Conservation (phyloP, 2,888 invertebrate genomes). For the Caenorhabditis wallacei region DNA sequence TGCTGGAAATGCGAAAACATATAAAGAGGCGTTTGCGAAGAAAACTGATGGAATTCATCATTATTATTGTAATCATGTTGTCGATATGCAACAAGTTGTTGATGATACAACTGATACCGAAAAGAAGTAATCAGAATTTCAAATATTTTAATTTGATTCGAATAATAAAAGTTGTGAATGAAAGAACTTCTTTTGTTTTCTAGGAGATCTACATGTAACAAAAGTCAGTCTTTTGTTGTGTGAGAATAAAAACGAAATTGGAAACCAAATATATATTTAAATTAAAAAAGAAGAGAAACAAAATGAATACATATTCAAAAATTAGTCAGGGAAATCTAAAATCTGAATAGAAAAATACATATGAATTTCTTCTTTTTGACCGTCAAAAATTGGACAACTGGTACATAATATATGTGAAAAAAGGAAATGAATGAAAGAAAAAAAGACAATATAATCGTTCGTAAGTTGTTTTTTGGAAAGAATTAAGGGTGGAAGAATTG, state of each 20-base stretch:
- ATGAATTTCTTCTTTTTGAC: slow-evolving; percentile 7
- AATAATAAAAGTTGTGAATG: neutral
- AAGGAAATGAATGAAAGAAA: too few relatives aligned
- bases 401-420: slow-evolving; percentile 46
- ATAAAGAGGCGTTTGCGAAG: slow-evolving; percentile 34
- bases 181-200: neutral
- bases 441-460: neutral
- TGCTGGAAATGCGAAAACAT: slow-evolving; percentile 34
- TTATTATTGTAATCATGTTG: slow-evolving; percentile 11
- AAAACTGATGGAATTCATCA: slow-evolving; percentile 25
- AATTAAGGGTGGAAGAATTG: neutral
- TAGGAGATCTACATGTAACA: neutral
- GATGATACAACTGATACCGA: slow-evolving; percentile 6
- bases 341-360: slow-evolving; percentile 1
- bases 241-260: neutral
- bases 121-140: neutral
- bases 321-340: slow-evolving; percentile 13
- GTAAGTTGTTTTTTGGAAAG: neutral
- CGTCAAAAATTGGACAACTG: slow-evolving; percentile 25
- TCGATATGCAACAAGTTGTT: neutral
- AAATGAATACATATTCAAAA: neutral
- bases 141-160: neutral
- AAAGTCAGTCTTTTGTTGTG: neutral
- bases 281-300: slow-evolving; percentile 24
- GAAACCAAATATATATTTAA: slow-evolving; percentile 48